A percentile compares a stretch with the other conserved stretches of the same genome.
Evolutionary conservation across 2,113 vertebrate genomes (phyloP).

Genomic region (Oncorhynchus mykiss): DNA sequence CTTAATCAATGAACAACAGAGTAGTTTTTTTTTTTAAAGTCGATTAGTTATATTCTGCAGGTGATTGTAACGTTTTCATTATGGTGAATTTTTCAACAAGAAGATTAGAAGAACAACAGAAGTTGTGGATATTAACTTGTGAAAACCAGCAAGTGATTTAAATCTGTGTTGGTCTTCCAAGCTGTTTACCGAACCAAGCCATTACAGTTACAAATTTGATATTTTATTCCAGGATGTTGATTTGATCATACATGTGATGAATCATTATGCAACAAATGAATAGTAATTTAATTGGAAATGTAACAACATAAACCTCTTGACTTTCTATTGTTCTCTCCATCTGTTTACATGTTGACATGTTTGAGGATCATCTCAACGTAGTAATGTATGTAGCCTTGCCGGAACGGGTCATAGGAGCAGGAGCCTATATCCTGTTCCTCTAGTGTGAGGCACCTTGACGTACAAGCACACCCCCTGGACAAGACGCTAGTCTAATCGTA

Average conservation of each 20-base stretch:
- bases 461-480: too few species aligned
- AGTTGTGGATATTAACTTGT: constrained; percentile 15
- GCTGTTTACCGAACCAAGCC: constrained; percentile 3
- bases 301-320: too few species aligned
- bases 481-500: too few species aligned
- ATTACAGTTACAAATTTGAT: neutral
- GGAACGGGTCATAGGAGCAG: too few species aligned
- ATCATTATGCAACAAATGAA: neutral
- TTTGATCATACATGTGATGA: neutral
- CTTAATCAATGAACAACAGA: constrained; percentile 43
- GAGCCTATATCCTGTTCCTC: too few species aligned
- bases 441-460: too few species aligned
- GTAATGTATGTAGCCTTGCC: too few species aligned
- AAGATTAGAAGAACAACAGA: constrained; percentile 33
- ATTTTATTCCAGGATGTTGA: neutral
- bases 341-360: too few species aligned
- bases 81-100: constrained; percentile 34
- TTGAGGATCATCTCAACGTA: too few species aligned
- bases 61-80: constrained; percentile 36
- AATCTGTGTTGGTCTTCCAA: neutral
- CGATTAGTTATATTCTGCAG: constrained; percentile 28
- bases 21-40: constrained; percentile 34
- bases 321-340: too few species aligned
- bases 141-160: neutral
- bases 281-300: neutral